phyloP scores from a whole-genome alignment of 2,797 vertebrate species.

The Gephyroberyx darwinii region DNA sequence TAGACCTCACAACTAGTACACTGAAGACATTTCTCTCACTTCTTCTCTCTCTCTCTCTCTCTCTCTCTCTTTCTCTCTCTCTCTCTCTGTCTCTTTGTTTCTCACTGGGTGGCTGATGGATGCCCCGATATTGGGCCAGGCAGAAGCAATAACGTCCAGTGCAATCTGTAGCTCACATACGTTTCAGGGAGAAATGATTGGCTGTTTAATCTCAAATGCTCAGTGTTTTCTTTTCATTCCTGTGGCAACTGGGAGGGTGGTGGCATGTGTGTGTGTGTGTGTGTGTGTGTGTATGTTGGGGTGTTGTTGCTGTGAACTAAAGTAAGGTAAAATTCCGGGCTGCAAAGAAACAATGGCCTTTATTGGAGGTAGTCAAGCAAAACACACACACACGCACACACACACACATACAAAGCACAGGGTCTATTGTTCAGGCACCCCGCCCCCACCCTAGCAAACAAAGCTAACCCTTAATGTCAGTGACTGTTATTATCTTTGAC shows the following conservation, averaged over 20 bases:
- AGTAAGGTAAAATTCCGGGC: not conserved
- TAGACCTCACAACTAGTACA: conserved; percentile 61
- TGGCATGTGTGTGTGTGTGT: not conserved
- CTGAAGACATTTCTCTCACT: conserved; percentile 41
- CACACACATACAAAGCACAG: conserved; percentile 8
- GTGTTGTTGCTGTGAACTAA: conserved; percentile 12
- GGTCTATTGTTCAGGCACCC: conserved; percentile 38
- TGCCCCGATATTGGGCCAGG: conserved; percentile 19
- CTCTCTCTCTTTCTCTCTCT: conserved; percentile 1
- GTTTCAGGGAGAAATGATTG: conserved; percentile 26
- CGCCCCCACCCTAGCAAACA: conserved; percentile 26
- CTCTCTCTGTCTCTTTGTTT: conserved; percentile 1
- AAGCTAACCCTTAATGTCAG: conserved; percentile 15
- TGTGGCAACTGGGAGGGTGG: not conserved
- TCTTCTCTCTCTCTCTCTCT: conserved; percentile 2
- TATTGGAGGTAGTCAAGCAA: conserved; percentile 2
- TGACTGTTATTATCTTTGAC: conserved; percentile 61
- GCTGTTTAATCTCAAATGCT: conserved; percentile 23
- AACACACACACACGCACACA: conserved; percentile 7
- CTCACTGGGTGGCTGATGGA: conserved; percentile 30
- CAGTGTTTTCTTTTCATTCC: conserved; percentile 10
- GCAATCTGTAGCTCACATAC: conserved; percentile 43
- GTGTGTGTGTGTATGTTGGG: not conserved
- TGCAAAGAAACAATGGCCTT: conserved; percentile 5
- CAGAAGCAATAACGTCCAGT: conserved; percentile 50